Evolutionary conservation across 2,888 invertebrate genomes (phyloP).

Genomic region (Listrodromus nycthemerus): DNA sequence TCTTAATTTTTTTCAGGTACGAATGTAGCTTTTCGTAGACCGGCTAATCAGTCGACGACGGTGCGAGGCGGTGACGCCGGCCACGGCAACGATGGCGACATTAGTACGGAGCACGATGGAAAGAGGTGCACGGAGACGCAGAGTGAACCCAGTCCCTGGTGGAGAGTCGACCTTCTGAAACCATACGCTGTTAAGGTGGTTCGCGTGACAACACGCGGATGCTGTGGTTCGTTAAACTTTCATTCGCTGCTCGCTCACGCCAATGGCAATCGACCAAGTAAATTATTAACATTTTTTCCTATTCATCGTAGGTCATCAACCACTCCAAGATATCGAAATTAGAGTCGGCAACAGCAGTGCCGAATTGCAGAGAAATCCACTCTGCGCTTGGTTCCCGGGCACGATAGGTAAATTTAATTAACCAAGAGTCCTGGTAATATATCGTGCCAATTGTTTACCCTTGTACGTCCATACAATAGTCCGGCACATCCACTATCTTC

Average conservation of each 20-base stretch:
- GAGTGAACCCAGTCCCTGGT: slow-evolving; percentile 96
- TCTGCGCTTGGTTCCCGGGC: slow-evolving; percentile 97
- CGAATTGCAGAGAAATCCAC: slow-evolving; percentile 93
- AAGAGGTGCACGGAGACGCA: slow-evolving; percentile 95
- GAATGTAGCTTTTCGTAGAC: slow-evolving; percentile 94
- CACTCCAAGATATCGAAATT: slow-evolving; percentile 94
- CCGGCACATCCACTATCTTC: neutral
- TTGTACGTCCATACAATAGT: neutral
- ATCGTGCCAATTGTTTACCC: neutral
- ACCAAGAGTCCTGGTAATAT: neutral
- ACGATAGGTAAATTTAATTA: slow-evolving; percentile 89
- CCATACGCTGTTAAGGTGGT: slow-evolving; percentile 95
- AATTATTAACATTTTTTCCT: slow-evolving; percentile 12
- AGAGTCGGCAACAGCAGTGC: slow-evolving; percentile 96
- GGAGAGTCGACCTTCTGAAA: slow-evolving; percentile 94
- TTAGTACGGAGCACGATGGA: slow-evolving; percentile 93
- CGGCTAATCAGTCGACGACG: slow-evolving; percentile 95
- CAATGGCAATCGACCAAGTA: neutral
- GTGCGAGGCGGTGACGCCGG: slow-evolving; percentile 93
- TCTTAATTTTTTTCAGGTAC: slow-evolving; percentile 87
- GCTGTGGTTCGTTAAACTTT: slow-evolving; percentile 87
- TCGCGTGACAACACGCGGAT: slow-evolving; percentile 93
- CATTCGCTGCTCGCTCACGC: neutral
- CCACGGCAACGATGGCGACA: slow-evolving; percentile 95
- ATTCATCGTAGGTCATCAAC: slow-evolving; percentile 89